phyloP scores from a whole-genome alignment of 2,113 vertebrate species.

The Morone chrysops region DNA sequence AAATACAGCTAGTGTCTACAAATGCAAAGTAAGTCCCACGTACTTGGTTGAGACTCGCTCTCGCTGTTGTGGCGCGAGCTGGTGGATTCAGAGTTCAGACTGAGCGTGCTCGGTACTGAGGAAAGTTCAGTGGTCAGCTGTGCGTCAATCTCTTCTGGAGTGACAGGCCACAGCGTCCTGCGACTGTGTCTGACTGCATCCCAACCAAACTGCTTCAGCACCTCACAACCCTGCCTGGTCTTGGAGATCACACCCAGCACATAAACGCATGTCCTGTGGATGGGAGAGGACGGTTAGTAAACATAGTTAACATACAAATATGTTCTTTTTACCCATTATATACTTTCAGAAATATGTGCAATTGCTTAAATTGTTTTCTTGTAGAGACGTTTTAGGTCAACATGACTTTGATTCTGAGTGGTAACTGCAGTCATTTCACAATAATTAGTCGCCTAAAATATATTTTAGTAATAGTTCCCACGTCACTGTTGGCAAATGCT shows the following conservation, averaged over 20 bases:
- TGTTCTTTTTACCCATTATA: neutral
- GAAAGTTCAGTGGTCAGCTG: constrained; percentile 82
- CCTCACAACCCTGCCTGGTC: constrained; percentile 96
- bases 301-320: neutral
- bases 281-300: neutral
- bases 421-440: neutral
- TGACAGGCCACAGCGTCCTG: constrained; percentile 95
- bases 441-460: no score
- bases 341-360: neutral
- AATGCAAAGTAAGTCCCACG: constrained; percentile 41
- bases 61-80: constrained; percentile 98
- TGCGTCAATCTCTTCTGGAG: constrained; percentile 93
- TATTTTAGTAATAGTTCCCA: neutral
- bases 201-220: constrained; percentile 95
- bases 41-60: constrained; percentile 97
- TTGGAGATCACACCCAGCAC: constrained; percentile 95
- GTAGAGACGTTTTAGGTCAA: neutral
- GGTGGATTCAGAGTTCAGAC: constrained; percentile 95
- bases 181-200: constrained; percentile 96
- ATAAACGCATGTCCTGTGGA: constrained; percentile 92
- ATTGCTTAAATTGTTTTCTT: no score
- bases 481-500: neutral
- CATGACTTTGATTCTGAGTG: neutral
- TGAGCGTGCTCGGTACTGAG: constrained; percentile 84
- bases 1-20: neutral